Evolutionary conservation across 30 jellyfish, hydroid and myxozoan species (phyloP).

Genomic region (Aurelia coerulea): DNA sequence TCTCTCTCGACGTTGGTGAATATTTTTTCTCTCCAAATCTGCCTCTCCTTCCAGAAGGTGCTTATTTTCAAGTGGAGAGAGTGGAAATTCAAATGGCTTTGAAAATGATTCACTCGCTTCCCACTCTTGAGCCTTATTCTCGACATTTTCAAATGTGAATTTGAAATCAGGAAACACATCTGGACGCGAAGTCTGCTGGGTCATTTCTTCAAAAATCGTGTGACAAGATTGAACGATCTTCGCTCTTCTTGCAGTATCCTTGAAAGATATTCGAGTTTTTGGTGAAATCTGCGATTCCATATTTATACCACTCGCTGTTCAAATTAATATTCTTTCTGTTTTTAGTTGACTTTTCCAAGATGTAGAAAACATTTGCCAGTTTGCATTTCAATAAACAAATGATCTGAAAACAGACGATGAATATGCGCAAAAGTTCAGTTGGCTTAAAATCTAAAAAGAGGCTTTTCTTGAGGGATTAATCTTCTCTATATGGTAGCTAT

Average conservation of each 20-base stretch:
- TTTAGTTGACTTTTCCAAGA: not conserved
- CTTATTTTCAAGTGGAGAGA: conserved; percentile 80
- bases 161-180: conserved; percentile 40
- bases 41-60: conserved; percentile 73
- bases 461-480: too few species aligned
- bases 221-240: conserved; percentile 60
- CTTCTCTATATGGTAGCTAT: too few species aligned
- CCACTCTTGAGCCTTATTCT: conserved; percentile 2
- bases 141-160: conserved; percentile 35
- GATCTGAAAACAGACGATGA: too few species aligned
- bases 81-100: conserved; percentile 78
- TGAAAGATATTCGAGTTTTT: not conserved
- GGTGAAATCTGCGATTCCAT: too few species aligned
- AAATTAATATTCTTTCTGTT: conserved; percentile 4
- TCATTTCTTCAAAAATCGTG: conserved; percentile 20
- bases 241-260: conserved; percentile 65
- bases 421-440: too few species aligned
- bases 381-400: too few species aligned
- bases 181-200: conserved; percentile 23
- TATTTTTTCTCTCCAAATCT: conserved; percentile 73
- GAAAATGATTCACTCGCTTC: not conserved
- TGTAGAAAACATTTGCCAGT: not conserved
- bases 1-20: not conserved
- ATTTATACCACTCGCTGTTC: too few species aligned
- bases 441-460: too few species aligned